Evolutionary conservation across 2,888 invertebrate genomes (phyloP).

Genomic region (Aphidoletes aphidimyza): DNA sequence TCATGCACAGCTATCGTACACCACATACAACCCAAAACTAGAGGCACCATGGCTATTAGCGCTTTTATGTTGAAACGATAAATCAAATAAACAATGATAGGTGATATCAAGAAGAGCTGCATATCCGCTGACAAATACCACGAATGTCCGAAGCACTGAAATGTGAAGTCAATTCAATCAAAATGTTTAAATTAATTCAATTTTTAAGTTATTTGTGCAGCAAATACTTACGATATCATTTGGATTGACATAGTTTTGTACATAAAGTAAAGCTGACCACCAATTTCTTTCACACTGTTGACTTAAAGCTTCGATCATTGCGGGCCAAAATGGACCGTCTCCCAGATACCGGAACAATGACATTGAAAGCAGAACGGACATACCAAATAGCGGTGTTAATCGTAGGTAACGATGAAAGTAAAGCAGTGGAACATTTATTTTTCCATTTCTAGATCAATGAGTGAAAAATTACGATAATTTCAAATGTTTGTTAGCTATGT

Average conservation of each 20-base stretch:
- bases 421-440: slow-evolving; percentile 64
- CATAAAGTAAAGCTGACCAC: slow-evolving; percentile 68
- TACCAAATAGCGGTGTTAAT: slow-evolving; percentile 69
- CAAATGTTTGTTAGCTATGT: too few relatives aligned
- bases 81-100: slow-evolving; percentile 68
- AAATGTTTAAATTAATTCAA: slow-evolving; percentile 60
- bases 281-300: slow-evolving; percentile 65
- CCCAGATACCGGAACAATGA: slow-evolving; percentile 68
- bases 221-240: slow-evolving; percentile 61
- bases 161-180: not conserved
- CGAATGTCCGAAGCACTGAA: slow-evolving; percentile 59
- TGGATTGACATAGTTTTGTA: slow-evolving; percentile 67
- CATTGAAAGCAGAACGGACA: slow-evolving; percentile 68
- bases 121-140: slow-evolving; percentile 73
- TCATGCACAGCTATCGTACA: not conserved
- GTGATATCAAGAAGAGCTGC: slow-evolving; percentile 70
- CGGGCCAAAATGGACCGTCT: slow-evolving; percentile 69
- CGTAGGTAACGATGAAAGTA: slow-evolving; percentile 67
- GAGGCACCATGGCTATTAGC: too few relatives aligned
- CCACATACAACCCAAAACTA: slow-evolving; percentile 64
- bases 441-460: slow-evolving; percentile 60
- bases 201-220: too few relatives aligned
- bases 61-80: not conserved
- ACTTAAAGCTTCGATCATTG: not conserved
- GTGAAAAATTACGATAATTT: too few relatives aligned